Percentiles rank a stretch among this genome's conserved stretches.
Conservation (phyloP, 1,140 invertebrate genomes). For the Whitmania pigra region DNA sequence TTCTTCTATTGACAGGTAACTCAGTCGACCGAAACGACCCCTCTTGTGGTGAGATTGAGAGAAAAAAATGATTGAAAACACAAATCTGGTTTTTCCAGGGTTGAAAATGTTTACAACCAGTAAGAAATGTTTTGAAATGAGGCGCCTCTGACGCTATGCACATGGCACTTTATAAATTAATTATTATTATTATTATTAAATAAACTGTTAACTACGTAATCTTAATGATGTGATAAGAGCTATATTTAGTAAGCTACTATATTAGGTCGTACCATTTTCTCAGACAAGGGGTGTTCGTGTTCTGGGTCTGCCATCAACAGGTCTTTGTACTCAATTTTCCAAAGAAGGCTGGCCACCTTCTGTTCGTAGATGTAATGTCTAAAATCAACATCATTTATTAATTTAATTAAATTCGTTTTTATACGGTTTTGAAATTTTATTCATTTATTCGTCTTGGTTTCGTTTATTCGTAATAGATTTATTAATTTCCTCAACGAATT, state of each 20-base stretch:
- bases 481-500: not conserved
- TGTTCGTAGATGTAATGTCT: conserved; percentile 27
- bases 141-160: too few species aligned
- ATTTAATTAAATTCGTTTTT: too few species aligned
- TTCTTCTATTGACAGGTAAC: conserved; percentile 16
- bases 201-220: not conserved
- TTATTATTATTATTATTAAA: too few species aligned
- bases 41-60: not conserved
- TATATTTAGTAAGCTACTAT: not conserved
- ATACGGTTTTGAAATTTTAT: too few species aligned
- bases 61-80: too few species aligned
- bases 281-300: conserved; percentile 20
- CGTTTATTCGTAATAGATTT: too few species aligned
- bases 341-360: conserved; percentile 25
- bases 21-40: conserved; percentile 16
- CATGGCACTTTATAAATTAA: too few species aligned
- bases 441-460: too few species aligned
- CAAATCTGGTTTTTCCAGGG: too few species aligned
- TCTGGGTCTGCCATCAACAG: conserved; percentile 23
- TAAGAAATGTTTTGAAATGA: too few species aligned
- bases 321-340: conserved; percentile 25
- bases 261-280: conserved; percentile 20
- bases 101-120: not conserved
- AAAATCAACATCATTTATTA: not conserved
- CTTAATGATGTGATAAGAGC: not conserved